Evolutionary conservation across 2,797 vertebrate species (phyloP), one percentile per base, ranked within the genome.

Genomic region (Takifugu rubripes): DNA sequence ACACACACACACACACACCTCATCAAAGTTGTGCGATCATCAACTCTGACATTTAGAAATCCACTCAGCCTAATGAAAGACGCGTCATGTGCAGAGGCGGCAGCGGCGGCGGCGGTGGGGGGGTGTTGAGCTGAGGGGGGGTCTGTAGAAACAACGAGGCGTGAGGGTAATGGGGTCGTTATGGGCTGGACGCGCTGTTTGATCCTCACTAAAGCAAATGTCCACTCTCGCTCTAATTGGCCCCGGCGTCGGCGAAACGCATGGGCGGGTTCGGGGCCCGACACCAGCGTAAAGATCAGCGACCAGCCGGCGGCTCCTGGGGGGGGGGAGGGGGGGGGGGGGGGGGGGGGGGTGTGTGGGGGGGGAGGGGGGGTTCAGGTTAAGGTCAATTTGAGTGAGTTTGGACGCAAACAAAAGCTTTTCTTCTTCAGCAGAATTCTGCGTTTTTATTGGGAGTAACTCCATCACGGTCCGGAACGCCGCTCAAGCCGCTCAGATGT

Each of bases 41-140:
- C 77, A 89, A 78, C 68, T 74, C 70, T 67, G 56, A 65, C 62
- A 71, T 84, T 84, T 65, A 80, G 84, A 84, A 83, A 74, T 46
- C 79, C 80, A 82, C 84, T 88, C 77, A 81, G 76, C 71, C 72
- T 72, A 87, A 87, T 86, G 79, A 85, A 86, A 86, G 79, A 56
- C 48, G 54, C 26, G 71, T 87, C 72, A 62, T 65, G 36, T 40
- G 36, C 54, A 56, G 54, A 33, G 31, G 31, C 31, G 31, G 65
- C 15, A 3, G 49, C 68, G 49, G 66, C 56, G 29, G 69, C 57
- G 75, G 73, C 72, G 70, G 78, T 70, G 54, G 50, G 59, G 72
- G 40, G 66, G 65, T 74, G 61, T 59, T 64, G 68, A 77, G 74
- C 59, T 53, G 59, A 68, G 64, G 8, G 62, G 61, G 64, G 52